Percentiles rank a stretch among this genome's conserved stretches.
Evolutionary conservation across 2,113 vertebrate genomes (phyloP).

Genomic region (Ctenodactylus gundi): DNA sequence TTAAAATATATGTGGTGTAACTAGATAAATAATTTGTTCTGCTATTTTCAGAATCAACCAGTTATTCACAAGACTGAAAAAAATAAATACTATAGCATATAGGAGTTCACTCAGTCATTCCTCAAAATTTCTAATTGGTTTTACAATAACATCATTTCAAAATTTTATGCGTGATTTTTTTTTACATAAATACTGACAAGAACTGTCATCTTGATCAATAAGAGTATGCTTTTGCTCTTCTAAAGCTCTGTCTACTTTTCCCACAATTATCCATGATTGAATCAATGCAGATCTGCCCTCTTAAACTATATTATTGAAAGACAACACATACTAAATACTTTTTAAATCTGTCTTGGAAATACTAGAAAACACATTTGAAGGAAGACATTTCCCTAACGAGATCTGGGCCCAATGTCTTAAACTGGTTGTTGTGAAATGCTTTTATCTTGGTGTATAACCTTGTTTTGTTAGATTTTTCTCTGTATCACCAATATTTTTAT

Average conservation of each 20-base stretch:
- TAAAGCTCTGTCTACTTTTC: background rate
- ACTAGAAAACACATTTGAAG: conserved; percentile 3
- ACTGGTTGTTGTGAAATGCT: conserved; percentile 31
- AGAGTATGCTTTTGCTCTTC: background rate
- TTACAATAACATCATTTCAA: background rate
- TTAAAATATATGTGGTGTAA: background rate
- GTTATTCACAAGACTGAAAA: background rate
- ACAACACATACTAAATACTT: background rate
- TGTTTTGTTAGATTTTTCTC: conserved; percentile 20
- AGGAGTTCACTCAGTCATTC: background rate
- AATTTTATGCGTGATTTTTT: background rate
- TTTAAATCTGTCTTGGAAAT: background rate
- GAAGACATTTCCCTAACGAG: background rate
- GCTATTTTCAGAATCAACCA: background rate
- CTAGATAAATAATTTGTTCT: background rate
- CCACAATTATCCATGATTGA: conserved; percentile 17
- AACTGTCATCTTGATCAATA: background rate
- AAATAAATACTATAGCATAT: background rate
- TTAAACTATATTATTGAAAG: background rate
- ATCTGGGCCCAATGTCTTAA: background rate
- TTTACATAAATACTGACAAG: background rate
- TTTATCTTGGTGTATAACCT: conserved; percentile 34
- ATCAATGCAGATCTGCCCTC: background rate
- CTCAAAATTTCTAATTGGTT: background rate
- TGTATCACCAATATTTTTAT: background rate